phyloP scores from a whole-genome alignment of 2,797 vertebrate genomes.

The Cynodonichthys magdalenae region DNA sequence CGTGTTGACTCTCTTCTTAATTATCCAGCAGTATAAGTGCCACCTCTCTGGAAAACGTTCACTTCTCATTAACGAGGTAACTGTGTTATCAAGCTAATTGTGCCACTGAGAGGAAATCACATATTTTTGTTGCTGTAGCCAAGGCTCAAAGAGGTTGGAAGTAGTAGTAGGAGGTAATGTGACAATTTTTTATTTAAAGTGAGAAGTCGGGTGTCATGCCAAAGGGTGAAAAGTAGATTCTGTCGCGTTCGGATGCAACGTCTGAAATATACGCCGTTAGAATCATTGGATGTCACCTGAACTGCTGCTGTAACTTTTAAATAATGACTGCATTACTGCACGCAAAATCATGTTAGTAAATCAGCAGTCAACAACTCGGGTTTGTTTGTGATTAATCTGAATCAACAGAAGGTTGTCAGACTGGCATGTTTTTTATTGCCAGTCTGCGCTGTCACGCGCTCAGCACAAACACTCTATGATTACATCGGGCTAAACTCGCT shows the following conservation, averaged over 20 bases:
- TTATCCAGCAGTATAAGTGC: conserved; percentile 49
- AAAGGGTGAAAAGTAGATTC: conserved; percentile 25
- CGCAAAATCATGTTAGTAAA: conserved; percentile 53
- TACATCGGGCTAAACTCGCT: conserved; percentile 70
- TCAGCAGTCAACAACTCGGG: conserved; percentile 23
- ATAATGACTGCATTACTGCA: conserved; percentile 45
- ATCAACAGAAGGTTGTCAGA: conserved; percentile 67
- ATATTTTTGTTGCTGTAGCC: conserved; percentile 13
- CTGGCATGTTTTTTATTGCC: conserved; percentile 39
- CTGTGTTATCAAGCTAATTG: conserved; percentile 50
- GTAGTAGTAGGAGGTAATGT: conserved; percentile 5
- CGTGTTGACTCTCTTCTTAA: conserved; percentile 44
- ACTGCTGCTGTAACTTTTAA: conserved; percentile 47
- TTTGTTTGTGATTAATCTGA: conserved; percentile 64
- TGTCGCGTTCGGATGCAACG: conserved; percentile 39
- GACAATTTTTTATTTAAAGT: conserved; percentile 29
- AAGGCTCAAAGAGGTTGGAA: neutral
- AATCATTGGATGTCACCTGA: conserved; percentile 52
- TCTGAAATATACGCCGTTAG: conserved; percentile 42
- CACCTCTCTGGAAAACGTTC: conserved; percentile 55
- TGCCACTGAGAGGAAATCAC: conserved; percentile 29
- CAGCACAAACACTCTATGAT: conserved; percentile 56
- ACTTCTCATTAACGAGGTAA: conserved; percentile 52
- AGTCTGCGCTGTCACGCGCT: conserved; percentile 25
- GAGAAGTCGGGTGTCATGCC: conserved; percentile 25